These are phyloP conservation scores for Autographa gamma DNA, from an alignment of 2,888 invertebrate genomes.

Conservation along the genomic window DNA sequence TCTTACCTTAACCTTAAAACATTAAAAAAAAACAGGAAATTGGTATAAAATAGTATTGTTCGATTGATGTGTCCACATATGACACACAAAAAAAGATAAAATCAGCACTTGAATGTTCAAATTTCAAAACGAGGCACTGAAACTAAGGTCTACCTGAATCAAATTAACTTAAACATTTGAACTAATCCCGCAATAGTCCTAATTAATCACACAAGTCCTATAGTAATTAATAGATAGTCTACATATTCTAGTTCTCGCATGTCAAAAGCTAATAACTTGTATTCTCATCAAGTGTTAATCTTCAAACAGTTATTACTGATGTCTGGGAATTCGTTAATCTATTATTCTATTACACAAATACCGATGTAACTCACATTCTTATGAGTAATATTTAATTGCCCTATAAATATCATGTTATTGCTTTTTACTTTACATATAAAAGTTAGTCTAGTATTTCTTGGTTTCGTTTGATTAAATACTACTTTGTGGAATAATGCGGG, in stretches of 20 bases:
- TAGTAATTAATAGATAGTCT: constrained; percentile 13
- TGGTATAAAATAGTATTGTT: too few species aligned
- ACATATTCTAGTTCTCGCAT: constrained; percentile 24
- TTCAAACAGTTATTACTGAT: constrained; percentile 14
- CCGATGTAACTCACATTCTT: neutral
- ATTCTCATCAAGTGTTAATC: constrained; percentile 20
- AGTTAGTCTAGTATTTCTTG: neutral
- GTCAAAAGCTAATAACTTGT: constrained; percentile 20
- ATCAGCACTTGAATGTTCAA: too few species aligned
- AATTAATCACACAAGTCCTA: neutral
- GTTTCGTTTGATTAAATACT: neutral
- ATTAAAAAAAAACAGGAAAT: too few species aligned
- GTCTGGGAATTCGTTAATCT: constrained; percentile 9
- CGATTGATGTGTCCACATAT: too few species aligned
- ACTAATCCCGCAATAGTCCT: too few species aligned
- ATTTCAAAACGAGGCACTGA: too few species aligned
- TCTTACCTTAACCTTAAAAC: too few species aligned
- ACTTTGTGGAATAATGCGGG: too few species aligned
- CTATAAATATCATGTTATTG: neutral
- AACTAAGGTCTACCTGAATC: too few species aligned
- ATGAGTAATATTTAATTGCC: neutral
- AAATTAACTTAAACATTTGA: too few species aligned
- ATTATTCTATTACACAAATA: neutral
- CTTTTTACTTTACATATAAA: neutral
- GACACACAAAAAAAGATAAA: too few species aligned